Evolutionary conservation across 2,797 vertebrate species (phyloP).

Genomic region (Hephaestus fuliginosus): DNA sequence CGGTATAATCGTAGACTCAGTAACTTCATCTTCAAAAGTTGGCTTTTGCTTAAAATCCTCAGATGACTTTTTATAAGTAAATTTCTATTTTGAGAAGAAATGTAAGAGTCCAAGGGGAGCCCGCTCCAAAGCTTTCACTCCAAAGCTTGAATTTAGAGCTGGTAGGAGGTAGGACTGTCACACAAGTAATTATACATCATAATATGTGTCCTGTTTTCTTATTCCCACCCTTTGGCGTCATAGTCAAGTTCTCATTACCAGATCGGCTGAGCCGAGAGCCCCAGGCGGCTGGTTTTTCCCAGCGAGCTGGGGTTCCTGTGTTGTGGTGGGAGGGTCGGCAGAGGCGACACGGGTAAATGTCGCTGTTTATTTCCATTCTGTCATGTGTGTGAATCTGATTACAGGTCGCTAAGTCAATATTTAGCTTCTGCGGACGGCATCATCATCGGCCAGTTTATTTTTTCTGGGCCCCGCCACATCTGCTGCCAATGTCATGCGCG

Average conservation of each 20-base stretch:
- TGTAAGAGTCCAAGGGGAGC: constrained; percentile 14
- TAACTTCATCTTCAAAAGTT: constrained; percentile 5
- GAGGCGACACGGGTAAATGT: constrained; percentile 79
- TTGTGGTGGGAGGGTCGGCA: constrained; percentile 81
- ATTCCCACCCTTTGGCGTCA: constrained; percentile 73
- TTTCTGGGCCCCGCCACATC: constrained; percentile 80
- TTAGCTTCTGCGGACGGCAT: constrained; percentile 87
- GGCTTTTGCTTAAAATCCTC: constrained; percentile 2
- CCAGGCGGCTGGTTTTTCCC: constrained; percentile 67
- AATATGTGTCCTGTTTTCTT: constrained; percentile 73
- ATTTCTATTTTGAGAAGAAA: constrained; percentile 46
- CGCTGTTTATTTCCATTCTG: constrained; percentile 89
- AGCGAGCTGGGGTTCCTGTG: constrained; percentile 71
- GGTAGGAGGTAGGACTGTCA: constrained; percentile 52
- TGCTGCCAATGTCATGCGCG: constrained; percentile 82
- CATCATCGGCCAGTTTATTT: constrained; percentile 85
- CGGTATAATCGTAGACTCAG: neutral
- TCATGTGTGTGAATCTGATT: constrained; percentile 89
- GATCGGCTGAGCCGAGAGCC: constrained; percentile 71
- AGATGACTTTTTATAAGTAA: constrained; percentile 14
- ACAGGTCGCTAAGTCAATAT: constrained; percentile 90
- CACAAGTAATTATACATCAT: constrained; percentile 73
- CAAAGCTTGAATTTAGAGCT: constrained; percentile 50
- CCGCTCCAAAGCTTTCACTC: constrained; percentile 36
- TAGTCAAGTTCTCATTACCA: constrained; percentile 77